Evolutionary conservation across 2,797 vertebrate genomes (phyloP).

Genomic region (Amblyopsis hoosieri): DNA sequence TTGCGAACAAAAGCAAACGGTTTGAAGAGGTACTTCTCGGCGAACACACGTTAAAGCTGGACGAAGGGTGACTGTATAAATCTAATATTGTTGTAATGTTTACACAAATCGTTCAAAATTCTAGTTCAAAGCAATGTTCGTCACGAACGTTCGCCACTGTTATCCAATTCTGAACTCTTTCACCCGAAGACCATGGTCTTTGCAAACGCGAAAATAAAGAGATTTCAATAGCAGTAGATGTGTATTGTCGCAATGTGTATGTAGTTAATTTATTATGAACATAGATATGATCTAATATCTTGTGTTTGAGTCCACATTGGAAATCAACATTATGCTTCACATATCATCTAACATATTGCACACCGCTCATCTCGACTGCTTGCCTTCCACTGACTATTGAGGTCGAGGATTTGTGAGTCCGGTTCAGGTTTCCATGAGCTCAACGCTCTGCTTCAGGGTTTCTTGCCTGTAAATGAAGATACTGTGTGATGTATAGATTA

Average conservation of each 20-base stretch:
- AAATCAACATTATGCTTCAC: not conserved
- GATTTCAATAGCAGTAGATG: not conserved
- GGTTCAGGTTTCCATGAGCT: slow-evolving; percentile 92
- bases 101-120: too few species aligned
- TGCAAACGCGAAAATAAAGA: slow-evolving; percentile 1
- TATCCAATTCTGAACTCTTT: slow-evolving; percentile 76
- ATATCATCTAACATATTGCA: not conserved
- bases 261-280: not conserved
- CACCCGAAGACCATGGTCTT: slow-evolving; percentile 73
- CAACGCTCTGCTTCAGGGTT: slow-evolving; percentile 90
- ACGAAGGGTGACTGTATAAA: too few species aligned
- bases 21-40: too few species aligned
- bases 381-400: too few species aligned
- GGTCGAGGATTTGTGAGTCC: slow-evolving; percentile 89
- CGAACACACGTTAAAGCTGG: too few species aligned
- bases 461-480: slow-evolving; percentile 81
- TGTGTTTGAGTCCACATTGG: not conserved
- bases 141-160: too few species aligned
- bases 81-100: too few species aligned
- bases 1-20: too few species aligned
- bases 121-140: too few species aligned
- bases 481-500: not conserved
- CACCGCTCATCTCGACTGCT: slow-evolving; percentile 86
- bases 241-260: not conserved
- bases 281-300: not conserved